Percentiles rank a stretch among this genome's conserved stretches.
Conservation (phyloP, 2,113 vertebrate genomes). For the Percopsis transmontana region DNA sequence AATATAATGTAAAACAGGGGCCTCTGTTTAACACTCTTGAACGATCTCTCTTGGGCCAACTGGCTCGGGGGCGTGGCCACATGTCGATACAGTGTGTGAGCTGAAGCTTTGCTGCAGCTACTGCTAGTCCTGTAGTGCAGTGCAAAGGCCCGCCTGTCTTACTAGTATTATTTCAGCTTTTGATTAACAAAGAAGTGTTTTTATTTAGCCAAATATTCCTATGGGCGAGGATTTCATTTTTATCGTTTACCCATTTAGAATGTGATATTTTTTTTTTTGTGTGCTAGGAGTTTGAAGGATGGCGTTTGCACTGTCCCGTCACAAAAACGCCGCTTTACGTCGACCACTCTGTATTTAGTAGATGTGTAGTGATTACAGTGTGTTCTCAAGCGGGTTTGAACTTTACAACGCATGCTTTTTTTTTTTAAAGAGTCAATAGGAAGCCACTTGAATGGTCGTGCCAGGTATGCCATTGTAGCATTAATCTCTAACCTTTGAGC, state of each 20-base stretch:
- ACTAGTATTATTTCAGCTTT: constrained; percentile 34
- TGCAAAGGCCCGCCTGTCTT: constrained; percentile 33
- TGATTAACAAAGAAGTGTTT: constrained; percentile 25
- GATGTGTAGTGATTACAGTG: constrained; percentile 12
- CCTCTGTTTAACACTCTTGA: too few relatives aligned
- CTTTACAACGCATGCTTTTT: constrained; percentile 23
- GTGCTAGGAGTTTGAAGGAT: constrained; percentile 63
- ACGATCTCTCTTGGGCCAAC: too few relatives aligned
- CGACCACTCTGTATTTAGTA: constrained; percentile 18
- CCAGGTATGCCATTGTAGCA: constrained; percentile 72
- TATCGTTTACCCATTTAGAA: constrained; percentile 30
- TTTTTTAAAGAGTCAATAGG: constrained; percentile 35
- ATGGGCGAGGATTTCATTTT: constrained; percentile 16
- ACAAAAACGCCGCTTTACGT: constrained; percentile 49
- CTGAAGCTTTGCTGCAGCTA: background rate
- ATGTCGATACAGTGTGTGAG: background rate
- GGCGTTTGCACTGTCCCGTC: constrained; percentile 55
- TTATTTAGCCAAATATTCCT: constrained; percentile 44
- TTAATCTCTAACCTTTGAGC: constrained; percentile 61
- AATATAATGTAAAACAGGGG: background rate
- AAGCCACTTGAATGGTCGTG: constrained; percentile 53
- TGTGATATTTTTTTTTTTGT: constrained; percentile 52
- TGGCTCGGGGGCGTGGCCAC: background rate
- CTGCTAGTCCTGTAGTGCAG: constrained; percentile 20
- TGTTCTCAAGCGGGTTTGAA: constrained; percentile 12